Evolutionary conservation across 2,888 invertebrate genomes (phyloP).

Genomic region (Anthophora plumipes): DNA sequence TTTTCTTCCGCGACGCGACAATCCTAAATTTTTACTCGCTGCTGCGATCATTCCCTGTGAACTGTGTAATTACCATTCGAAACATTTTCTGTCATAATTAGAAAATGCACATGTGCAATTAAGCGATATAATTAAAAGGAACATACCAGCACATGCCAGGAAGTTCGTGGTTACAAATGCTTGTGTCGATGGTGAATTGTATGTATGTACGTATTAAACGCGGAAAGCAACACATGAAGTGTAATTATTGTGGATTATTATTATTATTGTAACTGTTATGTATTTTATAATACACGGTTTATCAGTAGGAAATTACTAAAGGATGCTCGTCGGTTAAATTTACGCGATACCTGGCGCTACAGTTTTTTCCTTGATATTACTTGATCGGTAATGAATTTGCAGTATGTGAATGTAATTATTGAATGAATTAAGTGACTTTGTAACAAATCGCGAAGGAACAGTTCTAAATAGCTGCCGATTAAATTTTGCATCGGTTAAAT

Average conservation of each 20-base stretch:
- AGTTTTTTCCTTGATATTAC: too few species aligned
- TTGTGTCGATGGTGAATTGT: neutral
- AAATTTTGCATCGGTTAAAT: neutral
- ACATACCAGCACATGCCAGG: too few species aligned
- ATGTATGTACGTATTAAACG: too few species aligned
- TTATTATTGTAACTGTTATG: neutral
- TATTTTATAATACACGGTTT: too few species aligned
- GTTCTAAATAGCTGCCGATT: neutral
- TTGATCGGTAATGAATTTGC: too few species aligned
- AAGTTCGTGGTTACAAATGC: neutral
- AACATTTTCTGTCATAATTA: conserved; percentile 26
- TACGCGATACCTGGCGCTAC: too few species aligned
- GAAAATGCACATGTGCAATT: conserved; percentile 18
- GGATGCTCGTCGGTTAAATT: too few species aligned
- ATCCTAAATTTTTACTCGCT: too few species aligned
- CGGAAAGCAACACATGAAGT: neutral
- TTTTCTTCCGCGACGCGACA: neutral
- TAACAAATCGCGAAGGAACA: neutral
- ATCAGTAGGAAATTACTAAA: too few species aligned
- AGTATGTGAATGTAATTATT: too few species aligned
- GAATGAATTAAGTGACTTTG: neutral
- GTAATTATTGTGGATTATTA: neutral
- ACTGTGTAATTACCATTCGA: conserved; percentile 25
- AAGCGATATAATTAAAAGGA: conserved; percentile 15
- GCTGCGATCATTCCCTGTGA: conserved; percentile 18